Conservation (phyloP, 2,888 invertebrate species). For the Caenorhabditis becei region DNA sequence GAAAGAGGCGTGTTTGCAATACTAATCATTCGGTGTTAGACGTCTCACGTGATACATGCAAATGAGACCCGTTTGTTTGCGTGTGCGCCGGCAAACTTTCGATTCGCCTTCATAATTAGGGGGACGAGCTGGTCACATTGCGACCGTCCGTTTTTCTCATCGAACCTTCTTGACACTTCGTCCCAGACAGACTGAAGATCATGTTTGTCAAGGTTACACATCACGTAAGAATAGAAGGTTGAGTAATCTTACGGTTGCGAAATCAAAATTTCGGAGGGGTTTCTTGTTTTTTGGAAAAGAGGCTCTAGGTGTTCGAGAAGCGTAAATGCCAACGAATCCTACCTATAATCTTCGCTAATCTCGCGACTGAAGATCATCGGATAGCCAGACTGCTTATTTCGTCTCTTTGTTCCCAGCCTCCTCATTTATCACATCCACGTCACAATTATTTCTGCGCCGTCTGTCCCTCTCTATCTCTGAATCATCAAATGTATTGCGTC, state of each 20-base stretch:
- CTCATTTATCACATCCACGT: slow-evolving; percentile 32
- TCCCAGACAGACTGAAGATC: not conserved
- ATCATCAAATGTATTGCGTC: slow-evolving; percentile 42
- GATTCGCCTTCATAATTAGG: slow-evolving; percentile 5
- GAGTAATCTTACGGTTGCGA: not conserved
- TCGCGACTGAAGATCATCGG: not conserved
- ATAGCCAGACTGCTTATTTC: not conserved
- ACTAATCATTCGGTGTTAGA: slow-evolving; percentile 24
- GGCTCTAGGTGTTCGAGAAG: not conserved
- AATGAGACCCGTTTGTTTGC: slow-evolving; percentile 31
- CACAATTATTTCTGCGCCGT: slow-evolving; percentile 17
- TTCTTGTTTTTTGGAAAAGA: not conserved
- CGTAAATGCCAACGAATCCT: not conserved
- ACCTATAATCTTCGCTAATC: not conserved
- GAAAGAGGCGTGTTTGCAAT: slow-evolving; percentile 11
- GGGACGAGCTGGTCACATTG: not conserved
- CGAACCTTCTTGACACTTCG: not conserved
- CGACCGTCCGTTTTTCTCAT: not conserved
- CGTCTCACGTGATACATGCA: slow-evolving; percentile 38
- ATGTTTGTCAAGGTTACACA: not conserved
- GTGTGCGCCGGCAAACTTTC: not conserved
- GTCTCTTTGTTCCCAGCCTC: slow-evolving; percentile 3
- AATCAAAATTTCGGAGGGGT: not conserved
- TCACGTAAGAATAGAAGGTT: not conserved
- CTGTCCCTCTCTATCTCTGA: slow-evolving; percentile 25